Evolutionary conservation across 1,140 invertebrate genomes (phyloP).

Genomic region (Pteromalus puparum): DNA sequence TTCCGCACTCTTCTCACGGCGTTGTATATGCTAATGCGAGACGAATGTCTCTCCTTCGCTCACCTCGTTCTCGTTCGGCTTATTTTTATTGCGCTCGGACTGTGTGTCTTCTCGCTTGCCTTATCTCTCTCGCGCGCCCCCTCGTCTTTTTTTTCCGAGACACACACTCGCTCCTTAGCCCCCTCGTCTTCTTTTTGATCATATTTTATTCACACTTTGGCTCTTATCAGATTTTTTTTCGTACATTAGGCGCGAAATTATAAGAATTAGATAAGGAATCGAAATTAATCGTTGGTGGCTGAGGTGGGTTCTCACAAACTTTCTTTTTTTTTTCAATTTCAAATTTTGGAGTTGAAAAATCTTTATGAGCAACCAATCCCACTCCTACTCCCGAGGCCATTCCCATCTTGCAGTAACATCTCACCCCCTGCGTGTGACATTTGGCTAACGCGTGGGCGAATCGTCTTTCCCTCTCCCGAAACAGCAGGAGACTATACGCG

Average conservation of each 20-base stretch:
- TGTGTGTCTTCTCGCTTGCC: conserved; percentile 10
- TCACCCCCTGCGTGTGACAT: not conserved
- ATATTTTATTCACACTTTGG: conserved; percentile 52
- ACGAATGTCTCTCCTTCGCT: conserved; percentile 67
- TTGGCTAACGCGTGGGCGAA: not conserved
- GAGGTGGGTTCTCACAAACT: not conserved
- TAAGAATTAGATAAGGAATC: conserved; percentile 43
- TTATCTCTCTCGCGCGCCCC: conserved; percentile 28
- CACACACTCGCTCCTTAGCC: not conserved
- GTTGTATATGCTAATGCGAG: conserved; percentile 73
- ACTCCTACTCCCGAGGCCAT: not conserved
- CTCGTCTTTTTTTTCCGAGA: not conserved
- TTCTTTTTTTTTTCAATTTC: too few relatives aligned
- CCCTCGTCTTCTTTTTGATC: conserved; percentile 29
- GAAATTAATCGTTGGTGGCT: conserved; percentile 28
- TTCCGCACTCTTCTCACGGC: conserved; percentile 58
- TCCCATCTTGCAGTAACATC: not conserved
- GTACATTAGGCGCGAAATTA: conserved; percentile 32
- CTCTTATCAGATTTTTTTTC: conserved; percentile 39
- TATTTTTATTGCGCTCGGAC: not conserved
- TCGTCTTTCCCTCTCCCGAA: not conserved
- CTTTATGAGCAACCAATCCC: not conserved
- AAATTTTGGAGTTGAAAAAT: too few relatives aligned
- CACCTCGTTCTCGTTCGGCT: conserved; percentile 52
- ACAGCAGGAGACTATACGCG: not conserved